Conservation (phyloP, 2,797 vertebrate species). For the Hydrocynus forskahlii region DNA sequence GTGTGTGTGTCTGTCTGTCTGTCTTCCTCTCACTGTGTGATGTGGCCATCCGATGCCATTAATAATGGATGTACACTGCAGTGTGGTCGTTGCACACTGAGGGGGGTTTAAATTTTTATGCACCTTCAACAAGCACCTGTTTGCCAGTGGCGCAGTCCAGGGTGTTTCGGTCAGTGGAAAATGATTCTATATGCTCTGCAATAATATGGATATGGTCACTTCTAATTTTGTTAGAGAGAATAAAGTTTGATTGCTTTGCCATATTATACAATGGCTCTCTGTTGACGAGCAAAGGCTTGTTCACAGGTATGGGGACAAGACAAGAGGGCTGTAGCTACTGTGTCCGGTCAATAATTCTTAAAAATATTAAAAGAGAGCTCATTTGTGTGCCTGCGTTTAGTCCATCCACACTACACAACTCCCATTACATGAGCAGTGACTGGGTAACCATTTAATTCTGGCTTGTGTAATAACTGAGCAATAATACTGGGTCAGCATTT, state of each 20-base stretch:
- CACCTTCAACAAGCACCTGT: slow-evolving; percentile 20
- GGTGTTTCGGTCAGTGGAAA: neutral
- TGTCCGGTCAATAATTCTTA: too few relatives aligned
- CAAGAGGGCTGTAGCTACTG: too few relatives aligned
- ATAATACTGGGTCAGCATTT: neutral
- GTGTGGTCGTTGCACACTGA: slow-evolving; percentile 26
- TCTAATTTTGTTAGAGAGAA: too few relatives aligned
- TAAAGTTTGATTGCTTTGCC: too few relatives aligned
- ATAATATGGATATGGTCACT: neutral
- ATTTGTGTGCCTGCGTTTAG: too few relatives aligned
- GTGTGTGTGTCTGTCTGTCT: neutral
- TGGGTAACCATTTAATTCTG: neutral
- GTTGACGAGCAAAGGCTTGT: too few relatives aligned
- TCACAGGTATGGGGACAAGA: too few relatives aligned
- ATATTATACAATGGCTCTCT: too few relatives aligned
- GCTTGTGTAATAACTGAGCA: slow-evolving; percentile 5
- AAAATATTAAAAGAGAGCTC: too few relatives aligned
- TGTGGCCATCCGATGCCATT: slow-evolving; percentile 30
- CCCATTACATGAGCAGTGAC: too few relatives aligned
- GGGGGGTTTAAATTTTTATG: slow-evolving; percentile 43
- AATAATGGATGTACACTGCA: slow-evolving; percentile 48
- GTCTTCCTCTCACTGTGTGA: slow-evolving; percentile 10
- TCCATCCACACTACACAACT: too few relatives aligned
- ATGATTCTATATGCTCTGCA: neutral
- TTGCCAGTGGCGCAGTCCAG: neutral